Base-by-base conservation (phyloP, 2,888 invertebrate species). In the Pammene aurita region DNA sequence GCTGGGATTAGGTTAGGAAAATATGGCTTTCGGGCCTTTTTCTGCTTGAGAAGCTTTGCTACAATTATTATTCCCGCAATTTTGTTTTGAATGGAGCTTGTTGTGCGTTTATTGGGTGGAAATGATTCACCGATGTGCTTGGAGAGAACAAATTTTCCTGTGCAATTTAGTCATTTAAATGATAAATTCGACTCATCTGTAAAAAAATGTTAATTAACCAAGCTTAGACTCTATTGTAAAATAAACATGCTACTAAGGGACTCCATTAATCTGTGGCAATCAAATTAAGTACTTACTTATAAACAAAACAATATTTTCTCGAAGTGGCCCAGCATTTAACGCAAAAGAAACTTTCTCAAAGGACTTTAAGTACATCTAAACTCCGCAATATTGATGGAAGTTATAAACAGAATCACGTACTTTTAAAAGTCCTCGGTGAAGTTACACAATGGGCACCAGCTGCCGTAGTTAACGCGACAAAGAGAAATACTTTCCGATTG, bases 401-500 rank as follows among this genome's bases (percentile, higher is more conserved):
- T 64, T 64, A 60, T 54, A 60, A 64, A 64, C 68, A 64, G 58
- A 64, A 60, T 42, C 52, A 58, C 52, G 58, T 54, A 64, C 64
- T 64, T 64, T 64, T 54, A 26, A 54, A 68, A 68, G 72, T 72
- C 75, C 75, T 71, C 73, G 73, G 74, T 73, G 77, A 77, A 77
- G 72, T 77, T 76, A 61, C 62, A 70, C 71, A 72, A 72, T 70
- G 67, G 52, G 62, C 65, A 72, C 62, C 72, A 71, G 61, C 62
- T 65, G 71, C 72, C 76, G 71, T 42, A 75, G 73, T 68, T 72
- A 67, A 74, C 57, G 67, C 54, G 64, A 73, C 75, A 77, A 77
- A 77, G 76, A 76, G 72, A 71, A 76, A 74, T 70, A 73, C 72
- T 78, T 78, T 72, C 60, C 71, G 72, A 74, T 77, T 75, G 66